Conservation (phyloP, 2,797 vertebrate species). For the Pelodytes ibericus region DNA sequence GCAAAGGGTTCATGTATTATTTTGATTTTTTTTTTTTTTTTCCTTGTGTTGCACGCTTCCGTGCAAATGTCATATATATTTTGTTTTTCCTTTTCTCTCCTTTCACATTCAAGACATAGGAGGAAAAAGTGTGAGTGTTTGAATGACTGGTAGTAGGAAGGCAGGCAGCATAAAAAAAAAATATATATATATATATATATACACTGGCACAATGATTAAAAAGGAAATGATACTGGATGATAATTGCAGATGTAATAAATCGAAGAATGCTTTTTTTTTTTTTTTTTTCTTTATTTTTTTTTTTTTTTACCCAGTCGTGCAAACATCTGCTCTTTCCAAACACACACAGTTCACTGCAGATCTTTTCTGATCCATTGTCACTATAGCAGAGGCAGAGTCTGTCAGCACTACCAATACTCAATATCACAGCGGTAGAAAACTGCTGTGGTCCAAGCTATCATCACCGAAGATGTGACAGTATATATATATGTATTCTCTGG, state of each 20-base stretch:
- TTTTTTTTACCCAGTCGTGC: slow-evolving; percentile 26
- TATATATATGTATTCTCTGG: neutral
- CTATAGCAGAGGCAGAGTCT: slow-evolving; percentile 19
- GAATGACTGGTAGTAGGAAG: neutral
- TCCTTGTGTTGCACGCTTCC: neutral
- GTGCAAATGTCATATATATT: neutral
- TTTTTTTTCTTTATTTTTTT: too few species aligned
- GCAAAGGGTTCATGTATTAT: neutral
- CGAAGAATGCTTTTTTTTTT: slow-evolving; percentile 7
- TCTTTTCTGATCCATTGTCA: slow-evolving; percentile 8
- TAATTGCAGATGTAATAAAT: slow-evolving; percentile 28
- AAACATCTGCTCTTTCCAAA: slow-evolving; percentile 30
- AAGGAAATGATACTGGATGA: slow-evolving; percentile 36
- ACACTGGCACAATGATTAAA: slow-evolving; percentile 17
- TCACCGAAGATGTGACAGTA: neutral
- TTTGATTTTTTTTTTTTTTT: too few species aligned
- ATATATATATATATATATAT: too few species aligned
- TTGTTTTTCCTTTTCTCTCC: too few species aligned
- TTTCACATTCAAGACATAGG: neutral
- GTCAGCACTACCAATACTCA: slow-evolving; percentile 4
- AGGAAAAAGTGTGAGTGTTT: neutral
- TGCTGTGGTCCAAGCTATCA: neutral
- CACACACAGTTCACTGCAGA: slow-evolving; percentile 10
- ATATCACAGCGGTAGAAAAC: neutral
- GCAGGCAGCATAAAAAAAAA: neutral